Evolutionary conservation across 1,140 invertebrate genomes (phyloP), one percentile per base, ranked within the genome.

Genomic region (Drosophila pachea): DNA sequence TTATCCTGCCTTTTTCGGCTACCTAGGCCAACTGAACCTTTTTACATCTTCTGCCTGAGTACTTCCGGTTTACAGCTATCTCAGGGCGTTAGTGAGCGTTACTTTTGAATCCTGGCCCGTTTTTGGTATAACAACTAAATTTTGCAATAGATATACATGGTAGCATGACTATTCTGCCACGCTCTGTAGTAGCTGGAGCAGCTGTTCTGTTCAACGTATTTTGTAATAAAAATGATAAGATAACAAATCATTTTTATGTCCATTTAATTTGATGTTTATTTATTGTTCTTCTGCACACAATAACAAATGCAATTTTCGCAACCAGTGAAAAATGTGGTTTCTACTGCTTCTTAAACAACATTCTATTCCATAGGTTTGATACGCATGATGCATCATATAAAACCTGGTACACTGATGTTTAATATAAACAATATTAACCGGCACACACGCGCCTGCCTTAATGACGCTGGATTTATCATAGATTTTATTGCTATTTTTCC

Each of bases 401-500:
- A 66, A 42, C 5, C 35, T 58, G 49, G 43, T 48, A 67, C 45
- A 12, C 50, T 49, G 14, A 8, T 47, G 32, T 29, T 31, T 31
- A 56, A 45, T 33, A 31, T n/a, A 55, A 56, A 56, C 63, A 67
- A 61, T 54, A 45, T 53, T 53, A 62, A 29, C 48, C 35, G 22
- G 38, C 36, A 50, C 40, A 64, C 71, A 48, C 55, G 68, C 76
- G 76, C 59, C 76, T 33, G 67, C 38, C 55, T 38, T 67, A 67
- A 67, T 71, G 49, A 60, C 36, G 12, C 14, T 14, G 63, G 63
- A 66, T 47, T 66, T 60, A 38, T 40, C 11, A 12, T 42, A 7
- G 8, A 47, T 73, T 78, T 70, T 78, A 77, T 74, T 43, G 61
- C 48, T 3, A 12, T 36, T 40, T 68, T 66, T 72, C 64, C 73